Evolutionary conservation across 2,888 invertebrate species (phyloP).

Genomic region (Hyposoter dolosus): DNA sequence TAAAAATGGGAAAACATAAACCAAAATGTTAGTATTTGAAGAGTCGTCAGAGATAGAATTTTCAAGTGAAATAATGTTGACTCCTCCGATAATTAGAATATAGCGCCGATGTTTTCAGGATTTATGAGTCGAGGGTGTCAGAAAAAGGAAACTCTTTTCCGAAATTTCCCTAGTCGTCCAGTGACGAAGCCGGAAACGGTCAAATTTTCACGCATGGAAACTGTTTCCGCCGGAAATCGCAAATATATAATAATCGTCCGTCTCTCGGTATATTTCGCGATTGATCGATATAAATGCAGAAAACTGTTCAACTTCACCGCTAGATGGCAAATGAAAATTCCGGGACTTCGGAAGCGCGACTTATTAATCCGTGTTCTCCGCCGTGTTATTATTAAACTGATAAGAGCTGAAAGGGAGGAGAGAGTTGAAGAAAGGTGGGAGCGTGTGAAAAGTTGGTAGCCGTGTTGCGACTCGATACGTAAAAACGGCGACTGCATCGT

Average conservation of each 20-base stretch:
- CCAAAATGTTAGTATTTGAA: neutral
- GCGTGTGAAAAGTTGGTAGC: constrained; percentile 4
- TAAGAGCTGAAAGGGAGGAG: neutral
- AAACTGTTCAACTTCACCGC: constrained; percentile 22
- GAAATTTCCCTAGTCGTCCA: neutral
- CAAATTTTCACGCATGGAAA: neutral
- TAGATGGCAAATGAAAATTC: constrained; percentile 47
- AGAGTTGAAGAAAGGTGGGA: neutral
- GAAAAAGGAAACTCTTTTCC: neutral
- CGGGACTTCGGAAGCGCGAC: constrained; percentile 4
- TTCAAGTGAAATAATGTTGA: neutral
- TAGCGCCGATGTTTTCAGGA: neutral
- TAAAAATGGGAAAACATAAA: neutral
- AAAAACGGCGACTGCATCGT: neutral
- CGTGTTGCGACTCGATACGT: neutral
- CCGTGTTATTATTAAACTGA: neutral
- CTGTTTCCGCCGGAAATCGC: neutral
- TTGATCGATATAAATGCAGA: neutral
- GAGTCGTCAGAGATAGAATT: neutral
- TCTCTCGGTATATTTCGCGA: neutral
- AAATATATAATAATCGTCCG: neutral
- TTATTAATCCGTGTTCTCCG: neutral
- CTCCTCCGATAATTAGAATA: neutral
- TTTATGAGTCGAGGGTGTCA: no score
- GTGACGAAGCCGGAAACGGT: neutral